Evolutionary conservation across 2,797 vertebrate genomes (phyloP).

Genomic region (Myripristis jacobus): DNA sequence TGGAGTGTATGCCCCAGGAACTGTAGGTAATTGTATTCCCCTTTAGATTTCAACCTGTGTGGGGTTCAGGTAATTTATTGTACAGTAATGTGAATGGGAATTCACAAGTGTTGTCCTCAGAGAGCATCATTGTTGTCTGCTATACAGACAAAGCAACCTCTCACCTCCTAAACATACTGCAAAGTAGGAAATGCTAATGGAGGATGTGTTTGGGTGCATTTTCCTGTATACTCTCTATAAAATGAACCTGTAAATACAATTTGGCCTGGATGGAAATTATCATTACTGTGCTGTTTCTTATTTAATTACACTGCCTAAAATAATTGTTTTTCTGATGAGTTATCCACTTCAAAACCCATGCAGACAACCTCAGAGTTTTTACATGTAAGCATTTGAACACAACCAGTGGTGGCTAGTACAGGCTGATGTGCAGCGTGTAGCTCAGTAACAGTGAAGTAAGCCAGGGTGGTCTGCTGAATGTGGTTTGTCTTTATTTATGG

Average conservation of each 20-base stretch:
- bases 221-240: constrained; percentile 30
- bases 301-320: constrained; percentile 46
- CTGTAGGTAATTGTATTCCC: constrained; percentile 61
- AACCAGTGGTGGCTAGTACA: constrained; percentile 43
- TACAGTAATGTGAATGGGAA: constrained; percentile 56
- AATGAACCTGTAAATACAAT: constrained; percentile 17
- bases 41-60: constrained; percentile 60
- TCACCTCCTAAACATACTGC: constrained; percentile 35
- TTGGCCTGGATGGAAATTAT: constrained; percentile 11
- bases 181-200: background rate
- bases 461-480: constrained; percentile 77
- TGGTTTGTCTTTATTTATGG: constrained; percentile 79
- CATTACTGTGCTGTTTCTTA: constrained; percentile 16
- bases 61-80: constrained; percentile 52
- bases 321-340: constrained; percentile 17
- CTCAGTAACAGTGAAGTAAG: constrained; percentile 41
- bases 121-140: constrained; percentile 48
- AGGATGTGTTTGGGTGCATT: constrained; percentile 5
- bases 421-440: constrained; percentile 37
- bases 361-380: constrained; percentile 34
- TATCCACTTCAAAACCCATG: constrained; percentile 44
- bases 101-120: constrained; percentile 51
- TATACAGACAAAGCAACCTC: constrained; percentile 26
- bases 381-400: constrained; percentile 44
- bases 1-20: constrained; percentile 58